Percentiles rank a stretch among this genome's conserved stretches.
Evolutionary conservation across 2,113 vertebrate genomes (phyloP).

Genomic region (Corythornis madagascariensis): DNA sequence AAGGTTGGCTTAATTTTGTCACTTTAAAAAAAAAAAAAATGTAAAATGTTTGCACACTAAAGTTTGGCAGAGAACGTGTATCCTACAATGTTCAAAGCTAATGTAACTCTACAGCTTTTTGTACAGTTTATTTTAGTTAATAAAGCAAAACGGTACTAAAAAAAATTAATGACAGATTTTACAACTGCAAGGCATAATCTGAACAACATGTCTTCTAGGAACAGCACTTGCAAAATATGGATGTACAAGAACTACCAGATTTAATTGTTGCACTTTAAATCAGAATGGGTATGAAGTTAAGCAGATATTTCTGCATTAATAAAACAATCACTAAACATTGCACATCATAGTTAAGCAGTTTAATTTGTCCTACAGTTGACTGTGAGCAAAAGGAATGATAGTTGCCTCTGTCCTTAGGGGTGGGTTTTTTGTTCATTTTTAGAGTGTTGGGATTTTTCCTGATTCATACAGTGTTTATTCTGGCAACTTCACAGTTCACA

Average conservation of each 20-base stretch:
- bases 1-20: constrained; percentile 71
- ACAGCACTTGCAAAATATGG: constrained; percentile 23
- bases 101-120: constrained; percentile 74
- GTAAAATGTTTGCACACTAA: constrained; percentile 74
- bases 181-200: constrained; percentile 31
- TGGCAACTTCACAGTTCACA: neutral
- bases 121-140: constrained; percentile 77
- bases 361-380: constrained; percentile 34
- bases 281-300: constrained; percentile 40
- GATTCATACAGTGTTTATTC: neutral
- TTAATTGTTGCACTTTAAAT: constrained; percentile 62
- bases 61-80: constrained; percentile 65
- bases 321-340: constrained; percentile 61
- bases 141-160: constrained; percentile 71
- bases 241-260: constrained; percentile 39
- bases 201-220: constrained; percentile 3
- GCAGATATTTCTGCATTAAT: constrained; percentile 59
- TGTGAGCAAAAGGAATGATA: neutral
- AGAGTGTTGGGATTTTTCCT: neutral
- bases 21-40: constrained; percentile 66
- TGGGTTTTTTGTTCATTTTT: neutral
- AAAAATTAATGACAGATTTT: constrained; percentile 21
- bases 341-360: constrained; percentile 52
- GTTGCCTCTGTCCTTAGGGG: neutral
- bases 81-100: constrained; percentile 70